phyloP scores from a whole-genome alignment of 2,888 invertebrate species.

The Spilarctia lutea region DNA sequence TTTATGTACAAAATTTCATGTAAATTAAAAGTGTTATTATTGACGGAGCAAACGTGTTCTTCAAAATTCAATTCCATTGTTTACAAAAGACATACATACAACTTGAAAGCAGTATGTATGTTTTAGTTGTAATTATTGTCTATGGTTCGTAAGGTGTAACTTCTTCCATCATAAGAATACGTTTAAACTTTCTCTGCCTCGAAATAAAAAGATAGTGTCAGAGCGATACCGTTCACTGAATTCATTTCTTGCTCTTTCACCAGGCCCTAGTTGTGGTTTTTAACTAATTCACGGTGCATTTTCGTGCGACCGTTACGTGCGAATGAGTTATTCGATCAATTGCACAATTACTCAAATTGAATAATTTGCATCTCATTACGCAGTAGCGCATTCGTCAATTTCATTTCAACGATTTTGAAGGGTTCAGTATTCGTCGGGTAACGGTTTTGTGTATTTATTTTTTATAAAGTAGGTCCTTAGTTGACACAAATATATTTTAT shows the following conservation, averaged over 20 bases:
- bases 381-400: slow-evolving; percentile 9
- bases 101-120: neutral
- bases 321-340: slow-evolving; percentile 51
- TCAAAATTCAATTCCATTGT: neutral
- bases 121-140: slow-evolving; percentile 46
- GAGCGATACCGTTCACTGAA: slow-evolving; percentile 69
- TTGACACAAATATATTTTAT: neutral
- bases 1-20: neutral
- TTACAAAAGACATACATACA: neutral
- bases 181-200: slow-evolving; percentile 71
- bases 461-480: neutral
- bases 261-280: slow-evolving; percentile 50
- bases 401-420: neutral
- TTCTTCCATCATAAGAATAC: slow-evolving; percentile 51
- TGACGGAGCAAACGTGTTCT: neutral
- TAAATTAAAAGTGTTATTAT: neutral
- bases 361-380: slow-evolving; percentile 46
- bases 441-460: neutral
- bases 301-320: slow-evolving; percentile 52
- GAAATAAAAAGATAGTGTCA: slow-evolving; percentile 59
- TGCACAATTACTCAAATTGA: slow-evolving; percentile 48
- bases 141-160: slow-evolving; percentile 38
- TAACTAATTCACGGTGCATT: slow-evolving; percentile 49
- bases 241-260: slow-evolving; percentile 38
- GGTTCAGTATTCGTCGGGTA: neutral